Conservation (phyloP, 1,140 invertebrate species). For the Agrypnia vestita region DNA sequence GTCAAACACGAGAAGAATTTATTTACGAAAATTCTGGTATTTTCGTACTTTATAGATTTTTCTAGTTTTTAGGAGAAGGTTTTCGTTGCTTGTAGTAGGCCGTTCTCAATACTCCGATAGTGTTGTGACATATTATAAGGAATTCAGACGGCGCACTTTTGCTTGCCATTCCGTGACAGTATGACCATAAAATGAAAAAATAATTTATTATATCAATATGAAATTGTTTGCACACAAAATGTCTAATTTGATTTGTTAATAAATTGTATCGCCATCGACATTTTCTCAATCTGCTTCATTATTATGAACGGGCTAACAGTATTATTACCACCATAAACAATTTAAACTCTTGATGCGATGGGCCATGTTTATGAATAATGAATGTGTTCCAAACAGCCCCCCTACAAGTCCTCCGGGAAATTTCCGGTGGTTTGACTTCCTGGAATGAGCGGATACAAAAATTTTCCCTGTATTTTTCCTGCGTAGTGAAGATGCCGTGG, state of each 20-base stretch:
- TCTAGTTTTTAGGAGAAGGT: too few relatives aligned
- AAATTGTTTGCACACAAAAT: too few relatives aligned
- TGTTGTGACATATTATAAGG: too few relatives aligned
- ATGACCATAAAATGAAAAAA: too few relatives aligned
- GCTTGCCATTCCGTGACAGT: too few relatives aligned
- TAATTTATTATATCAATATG: too few relatives aligned
- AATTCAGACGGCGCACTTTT: too few relatives aligned
- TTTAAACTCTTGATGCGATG: slow-evolving; percentile 27
- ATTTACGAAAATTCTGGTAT: too few relatives aligned
- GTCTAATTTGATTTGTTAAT: not conserved
- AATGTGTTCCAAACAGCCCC: slow-evolving; percentile 49
- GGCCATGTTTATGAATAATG: slow-evolving; percentile 48
- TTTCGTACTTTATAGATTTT: too few relatives aligned
- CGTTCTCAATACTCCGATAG: too few relatives aligned
- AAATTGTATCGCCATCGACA: not conserved
- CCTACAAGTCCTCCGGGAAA: slow-evolving; percentile 43
- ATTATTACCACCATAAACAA: slow-evolving; percentile 17
- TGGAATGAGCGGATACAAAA: slow-evolving; percentile 33
- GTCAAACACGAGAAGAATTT: too few relatives aligned
- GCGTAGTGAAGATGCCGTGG: not conserved
- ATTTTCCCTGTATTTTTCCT: slow-evolving; percentile 6
- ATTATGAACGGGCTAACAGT: not conserved
- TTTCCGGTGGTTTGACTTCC: slow-evolving; percentile 38
- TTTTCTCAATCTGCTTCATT: not conserved
- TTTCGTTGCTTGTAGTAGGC: too few relatives aligned